These are phyloP conservation scores for Arvicanthis niloticus DNA, from an alignment of 2,113 vertebrate species.

Conservation along the genomic window DNA sequence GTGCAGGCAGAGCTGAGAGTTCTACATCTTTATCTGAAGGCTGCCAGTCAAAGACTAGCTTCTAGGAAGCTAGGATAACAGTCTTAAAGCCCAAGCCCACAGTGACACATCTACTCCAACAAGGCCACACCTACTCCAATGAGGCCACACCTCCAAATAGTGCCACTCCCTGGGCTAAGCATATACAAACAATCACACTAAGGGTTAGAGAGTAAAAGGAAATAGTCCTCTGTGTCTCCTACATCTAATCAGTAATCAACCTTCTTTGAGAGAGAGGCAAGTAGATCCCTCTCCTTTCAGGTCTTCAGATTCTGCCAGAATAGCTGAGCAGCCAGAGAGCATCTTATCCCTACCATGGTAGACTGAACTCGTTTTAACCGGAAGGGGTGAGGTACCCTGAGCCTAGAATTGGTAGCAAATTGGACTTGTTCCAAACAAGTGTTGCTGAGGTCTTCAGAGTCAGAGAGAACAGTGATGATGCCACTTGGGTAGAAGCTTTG, in stretches of 20 bases:
- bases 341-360: not conserved
- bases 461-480: not conserved
- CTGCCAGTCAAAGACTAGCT: too few relatives aligned
- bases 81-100: too few relatives aligned
- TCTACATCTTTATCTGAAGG: too few relatives aligned
- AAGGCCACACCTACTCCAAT: too few relatives aligned
- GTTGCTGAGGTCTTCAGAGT: not conserved
- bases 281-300: slow-evolving; percentile 12
- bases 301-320: not conserved
- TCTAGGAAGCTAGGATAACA: too few relatives aligned
- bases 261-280: not conserved
- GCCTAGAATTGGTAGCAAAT: not conserved
- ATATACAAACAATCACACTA: too few relatives aligned
- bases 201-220: not conserved
- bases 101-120: too few relatives aligned
- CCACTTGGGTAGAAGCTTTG: not conserved
- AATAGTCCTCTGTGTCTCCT: not conserved
- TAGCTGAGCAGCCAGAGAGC: not conserved
- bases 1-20: too few relatives aligned
- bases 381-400: not conserved
- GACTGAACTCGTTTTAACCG: not conserved
- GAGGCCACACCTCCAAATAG: too few relatives aligned
- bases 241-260: not conserved
- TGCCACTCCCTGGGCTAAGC: too few relatives aligned
- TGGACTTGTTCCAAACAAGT: not conserved